phyloP scores from a whole-genome alignment of 2,888 invertebrate genomes.

The Zele albiditarsus region DNA sequence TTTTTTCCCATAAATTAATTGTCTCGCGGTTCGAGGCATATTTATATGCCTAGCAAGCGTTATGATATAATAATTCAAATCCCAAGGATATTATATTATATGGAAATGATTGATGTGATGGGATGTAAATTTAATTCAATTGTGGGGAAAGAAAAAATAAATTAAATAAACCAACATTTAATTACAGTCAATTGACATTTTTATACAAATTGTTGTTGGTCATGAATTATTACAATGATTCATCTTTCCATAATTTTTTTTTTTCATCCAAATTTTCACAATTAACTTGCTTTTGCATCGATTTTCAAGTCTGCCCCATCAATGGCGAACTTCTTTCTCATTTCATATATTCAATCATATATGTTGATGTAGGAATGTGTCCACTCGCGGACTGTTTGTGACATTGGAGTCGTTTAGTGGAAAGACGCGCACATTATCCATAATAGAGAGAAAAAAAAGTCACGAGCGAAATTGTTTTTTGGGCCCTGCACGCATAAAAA shows the following conservation, averaged over 20 bases:
- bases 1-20: slow-evolving; percentile 22
- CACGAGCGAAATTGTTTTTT: not conserved
- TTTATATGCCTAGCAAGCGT: slow-evolving; percentile 6
- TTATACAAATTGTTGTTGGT: slow-evolving; percentile 53
- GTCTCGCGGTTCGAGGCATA: not conserved
- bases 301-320: not conserved
- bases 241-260: slow-evolving; percentile 35
- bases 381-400: not conserved
- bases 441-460: slow-evolving; percentile 2
- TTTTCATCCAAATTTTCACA: not conserved
- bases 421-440: slow-evolving; percentile 34
- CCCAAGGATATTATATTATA: slow-evolving; percentile 1
- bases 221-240: slow-evolving; percentile 53
- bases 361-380: not conserved
- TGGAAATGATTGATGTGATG: not conserved
- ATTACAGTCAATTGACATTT: slow-evolving; percentile 42
- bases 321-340: slow-evolving; percentile 10
- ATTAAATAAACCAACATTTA: slow-evolving; percentile 20
- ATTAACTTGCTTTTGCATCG: not conserved
- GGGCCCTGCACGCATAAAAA: slow-evolving; percentile 37
- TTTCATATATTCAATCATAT: not conserved
- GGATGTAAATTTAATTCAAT: not conserved
- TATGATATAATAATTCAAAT: slow-evolving; percentile 13
- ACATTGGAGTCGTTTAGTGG: slow-evolving; percentile 18
- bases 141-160: not conserved